These are phyloP conservation scores for Serranus cabrilla DNA, from an alignment of 2,797 vertebrate species.

Conservation along the genomic window DNA sequence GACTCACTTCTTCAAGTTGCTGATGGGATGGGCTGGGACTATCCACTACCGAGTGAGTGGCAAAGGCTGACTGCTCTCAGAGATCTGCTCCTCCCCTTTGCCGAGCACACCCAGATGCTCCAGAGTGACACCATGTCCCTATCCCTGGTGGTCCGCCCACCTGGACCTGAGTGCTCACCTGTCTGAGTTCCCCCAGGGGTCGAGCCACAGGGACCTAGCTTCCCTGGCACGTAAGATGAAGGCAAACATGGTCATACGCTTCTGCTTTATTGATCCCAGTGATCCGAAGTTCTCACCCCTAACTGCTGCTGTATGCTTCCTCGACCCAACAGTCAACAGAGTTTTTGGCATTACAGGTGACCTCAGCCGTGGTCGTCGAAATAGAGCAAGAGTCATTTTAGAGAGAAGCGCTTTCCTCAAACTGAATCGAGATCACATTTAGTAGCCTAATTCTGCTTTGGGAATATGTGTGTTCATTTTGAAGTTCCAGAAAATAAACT, in stretches of 20 bases:
- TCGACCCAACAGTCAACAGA: slow-evolving; percentile 1
- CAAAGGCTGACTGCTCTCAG: slow-evolving; percentile 28
- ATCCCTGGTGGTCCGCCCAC: slow-evolving; percentile 8
- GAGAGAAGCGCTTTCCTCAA: background rate
- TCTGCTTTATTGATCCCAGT: background rate
- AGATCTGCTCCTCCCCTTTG: slow-evolving; percentile 39
- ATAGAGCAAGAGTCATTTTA: slow-evolving; percentile 12
- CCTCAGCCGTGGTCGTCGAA: slow-evolving; percentile 27
- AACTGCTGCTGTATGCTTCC: background rate
- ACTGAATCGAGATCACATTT: background rate
- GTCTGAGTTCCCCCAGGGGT: slow-evolving; percentile 10
- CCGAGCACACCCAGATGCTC: slow-evolving; percentile 29
- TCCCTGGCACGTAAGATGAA: slow-evolving; percentile 4
- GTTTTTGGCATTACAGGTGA: slow-evolving; percentile 45
- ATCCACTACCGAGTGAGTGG: slow-evolving; percentile 18
- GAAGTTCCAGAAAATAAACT: too few species aligned
- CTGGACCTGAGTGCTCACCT: background rate
- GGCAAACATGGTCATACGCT: background rate
- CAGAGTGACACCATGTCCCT: slow-evolving; percentile 35
- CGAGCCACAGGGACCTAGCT: background rate
- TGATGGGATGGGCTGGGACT: slow-evolving; percentile 39
- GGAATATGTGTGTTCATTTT: too few species aligned
- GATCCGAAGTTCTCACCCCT: background rate
- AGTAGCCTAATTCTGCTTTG: background rate
- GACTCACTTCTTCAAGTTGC: slow-evolving; percentile 21